Percentiles rank a stretch among this genome's conserved stretches.
These are phyloP conservation scores for Cabera pusaria DNA, from an alignment of 2,888 invertebrate genomes.

Conservation along the genomic window DNA sequence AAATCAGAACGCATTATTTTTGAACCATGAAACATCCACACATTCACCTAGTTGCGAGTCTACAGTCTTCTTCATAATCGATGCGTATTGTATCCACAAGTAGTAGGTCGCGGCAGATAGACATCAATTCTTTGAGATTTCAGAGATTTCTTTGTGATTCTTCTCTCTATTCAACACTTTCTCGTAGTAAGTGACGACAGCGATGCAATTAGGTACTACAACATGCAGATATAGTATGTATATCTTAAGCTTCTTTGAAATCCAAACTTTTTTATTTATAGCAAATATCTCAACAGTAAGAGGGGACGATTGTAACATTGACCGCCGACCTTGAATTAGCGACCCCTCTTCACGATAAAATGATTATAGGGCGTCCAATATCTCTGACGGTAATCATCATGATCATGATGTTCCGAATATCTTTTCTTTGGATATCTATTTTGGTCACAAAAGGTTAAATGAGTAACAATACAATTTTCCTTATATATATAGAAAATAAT, in stretches of 20 bases:
- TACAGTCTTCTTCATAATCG: slow-evolving; percentile 3
- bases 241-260: no score
- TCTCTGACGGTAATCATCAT: slow-evolving; percentile 2
- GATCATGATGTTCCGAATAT: no score
- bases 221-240: no score
- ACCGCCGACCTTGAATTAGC: slow-evolving; percentile 9
- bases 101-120: slow-evolving; percentile 1
- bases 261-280: no score
- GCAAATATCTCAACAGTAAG: no score
- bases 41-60: slow-evolving; percentile 4
- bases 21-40: slow-evolving; percentile 11
- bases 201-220: background rate
- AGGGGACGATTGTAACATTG: background rate
- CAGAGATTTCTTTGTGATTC: no score
- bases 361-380: slow-evolving; percentile 1
- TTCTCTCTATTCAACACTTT: slow-evolving; percentile 5
- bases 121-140: slow-evolving; percentile 3
- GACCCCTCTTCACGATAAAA: slow-evolving; percentile 2
- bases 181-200: background rate
- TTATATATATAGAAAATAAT: no score
- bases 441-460: slow-evolving; percentile 2
- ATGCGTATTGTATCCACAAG: background rate
- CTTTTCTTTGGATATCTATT: slow-evolving; percentile 1
- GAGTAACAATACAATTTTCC: no score
- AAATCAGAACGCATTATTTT: no score